These are phyloP conservation scores for Aradus depressus DNA, from an alignment of 2,888 invertebrate species.

Conservation along the genomic window DNA sequence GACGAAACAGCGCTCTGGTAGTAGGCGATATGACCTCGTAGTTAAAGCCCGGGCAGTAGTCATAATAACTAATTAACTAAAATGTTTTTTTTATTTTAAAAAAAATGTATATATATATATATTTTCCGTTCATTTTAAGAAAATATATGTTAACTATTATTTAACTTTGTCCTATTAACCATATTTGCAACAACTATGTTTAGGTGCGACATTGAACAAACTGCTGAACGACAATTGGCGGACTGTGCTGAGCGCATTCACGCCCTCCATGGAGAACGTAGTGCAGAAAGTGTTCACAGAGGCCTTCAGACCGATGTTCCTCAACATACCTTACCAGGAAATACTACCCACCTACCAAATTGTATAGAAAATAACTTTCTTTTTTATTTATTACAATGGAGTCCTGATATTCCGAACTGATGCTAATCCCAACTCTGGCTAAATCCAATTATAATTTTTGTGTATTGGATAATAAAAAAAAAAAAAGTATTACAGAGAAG, in stretches of 20 bases:
- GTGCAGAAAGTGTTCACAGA: conserved; percentile 18
- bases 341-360: conserved; percentile 12
- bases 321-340: conserved; percentile 14
- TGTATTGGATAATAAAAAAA: no score
- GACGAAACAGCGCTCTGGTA: background rate
- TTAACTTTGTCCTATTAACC: no score
- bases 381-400: no score
- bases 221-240: conserved; percentile 25
- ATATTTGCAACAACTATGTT: background rate
- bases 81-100: background rate
- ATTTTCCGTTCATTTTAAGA: background rate
- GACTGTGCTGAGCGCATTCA: conserved; percentile 18
- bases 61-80: no score
- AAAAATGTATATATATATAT: background rate
- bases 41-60: no score
- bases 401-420: no score
- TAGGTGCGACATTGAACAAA: conserved; percentile 21
- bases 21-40: background rate
- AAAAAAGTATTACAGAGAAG: no score
- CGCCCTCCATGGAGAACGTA: conserved; percentile 21
- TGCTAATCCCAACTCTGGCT: no score
- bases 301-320: conserved; percentile 21
- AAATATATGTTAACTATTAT: no score
- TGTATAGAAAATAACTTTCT: no score
- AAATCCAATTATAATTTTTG: no score